Percentiles rank a stretch among this genome's conserved stretches.
These are phyloP conservation scores for Acromyrmex charruanus DNA, from an alignment of 1,140 invertebrate genomes.

Conservation along the genomic window DNA sequence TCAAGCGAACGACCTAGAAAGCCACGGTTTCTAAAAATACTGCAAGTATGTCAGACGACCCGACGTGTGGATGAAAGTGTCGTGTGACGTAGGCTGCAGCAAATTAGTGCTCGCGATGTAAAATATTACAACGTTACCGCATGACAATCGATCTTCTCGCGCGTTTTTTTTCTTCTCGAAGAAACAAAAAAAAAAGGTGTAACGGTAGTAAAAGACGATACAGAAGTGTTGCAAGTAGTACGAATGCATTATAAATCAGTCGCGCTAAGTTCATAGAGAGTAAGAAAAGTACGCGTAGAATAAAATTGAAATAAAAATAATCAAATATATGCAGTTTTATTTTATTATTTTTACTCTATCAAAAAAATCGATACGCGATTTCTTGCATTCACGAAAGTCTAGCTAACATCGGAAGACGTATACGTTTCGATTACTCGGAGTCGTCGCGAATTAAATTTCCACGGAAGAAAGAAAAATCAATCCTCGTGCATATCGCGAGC, in stretches of 20 bases:
- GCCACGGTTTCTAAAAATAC: slow-evolving; percentile 64
- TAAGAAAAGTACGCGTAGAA: not conserved
- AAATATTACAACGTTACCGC: slow-evolving; percentile 36
- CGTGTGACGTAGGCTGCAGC: slow-evolving; percentile 46
- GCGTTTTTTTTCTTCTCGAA: not conserved
- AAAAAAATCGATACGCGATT: slow-evolving; percentile 26
- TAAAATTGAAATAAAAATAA: slow-evolving; percentile 23
- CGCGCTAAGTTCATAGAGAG: not conserved
- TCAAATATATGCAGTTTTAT: slow-evolving; percentile 3
- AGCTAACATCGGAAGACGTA: not conserved
- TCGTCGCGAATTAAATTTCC: slow-evolving; percentile 28
- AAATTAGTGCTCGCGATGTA: slow-evolving; percentile 50
- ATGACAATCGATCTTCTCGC: slow-evolving; percentile 30
- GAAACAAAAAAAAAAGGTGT: not conserved
- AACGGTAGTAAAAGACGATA: not conserved
- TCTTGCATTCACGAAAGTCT: not conserved
- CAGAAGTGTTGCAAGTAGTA: not conserved
- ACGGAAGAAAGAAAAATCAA: not conserved
- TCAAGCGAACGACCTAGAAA: slow-evolving; percentile 61
- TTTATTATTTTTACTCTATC: not conserved
- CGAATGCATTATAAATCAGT: not conserved
- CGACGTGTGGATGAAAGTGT: slow-evolving; percentile 48
- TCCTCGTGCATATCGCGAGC: slow-evolving; percentile 21
- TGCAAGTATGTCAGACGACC: slow-evolving; percentile 55
- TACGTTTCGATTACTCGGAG: slow-evolving; percentile 1